Base-by-base conservation (phyloP, 53 echinoderm and acorn worm genomes). In the Actinopyga echinites region DNA sequence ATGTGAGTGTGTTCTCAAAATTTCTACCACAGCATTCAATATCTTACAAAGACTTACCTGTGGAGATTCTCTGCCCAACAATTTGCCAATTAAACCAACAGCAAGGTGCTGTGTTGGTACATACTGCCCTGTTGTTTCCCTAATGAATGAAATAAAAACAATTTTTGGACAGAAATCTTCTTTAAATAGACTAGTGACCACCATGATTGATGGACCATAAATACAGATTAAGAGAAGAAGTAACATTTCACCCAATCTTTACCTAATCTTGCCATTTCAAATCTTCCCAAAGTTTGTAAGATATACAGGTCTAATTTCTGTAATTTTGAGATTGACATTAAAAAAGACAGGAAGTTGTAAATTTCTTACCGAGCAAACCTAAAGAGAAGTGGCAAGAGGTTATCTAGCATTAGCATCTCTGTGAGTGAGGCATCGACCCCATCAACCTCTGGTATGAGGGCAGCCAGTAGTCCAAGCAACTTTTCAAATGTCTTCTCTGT, bases 391-490 rank as follows among this genome's bases (percentile, higher is more conserved):
- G 88, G 92, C 7, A 92, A 81, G 33, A 89, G 82, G 22, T 75
- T 82, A 19, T 85, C 83, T 9, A 92, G 44, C 11, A 56, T 80
- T 43, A 92, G 65, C 36, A 86, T 87, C 12, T 86, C 75, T 56
- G 82, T 64, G 12, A 75, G 55, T 4, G 45, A 75, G 57, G 35
- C 6, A 17, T 34, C 34, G 13, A 24, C 23, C 0, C 23, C 60
- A 3, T 23, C 17, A 12, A 64, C 68, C 28, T 66, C 52, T 65
- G 80, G 65, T 22, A 86, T 80, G 29, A 96, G 94, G 57, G 96
- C 91, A 13, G 92, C 93, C 29, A 96, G 86, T 85, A 96, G 78
- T 64, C 96, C 96, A n/a, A 96, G 84, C 35, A 96, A 86, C 63
- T 90, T 91, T 66, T 93, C 96, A 64, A 92, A 88, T 1, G 93